Conservation (phyloP, 2,888 invertebrate species). For the Leptinotarsa tumamoca region DNA sequence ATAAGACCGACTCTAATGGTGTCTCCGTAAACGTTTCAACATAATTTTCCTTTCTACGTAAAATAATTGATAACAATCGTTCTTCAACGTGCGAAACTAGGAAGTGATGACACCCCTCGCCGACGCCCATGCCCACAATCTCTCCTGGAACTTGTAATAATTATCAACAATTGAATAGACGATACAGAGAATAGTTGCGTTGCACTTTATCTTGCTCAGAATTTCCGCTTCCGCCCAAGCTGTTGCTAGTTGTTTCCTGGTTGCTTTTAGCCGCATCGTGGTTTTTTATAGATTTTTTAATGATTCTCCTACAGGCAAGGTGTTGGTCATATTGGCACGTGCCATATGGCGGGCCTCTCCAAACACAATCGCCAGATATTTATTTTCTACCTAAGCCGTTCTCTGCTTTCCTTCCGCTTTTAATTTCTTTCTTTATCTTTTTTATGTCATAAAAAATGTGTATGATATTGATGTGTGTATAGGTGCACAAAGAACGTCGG, state of each 20-base stretch:
- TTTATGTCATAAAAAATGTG: constrained; percentile 34
- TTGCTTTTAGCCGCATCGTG: constrained; percentile 38
- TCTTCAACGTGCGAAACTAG: background rate
- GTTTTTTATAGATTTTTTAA: constrained; percentile 36
- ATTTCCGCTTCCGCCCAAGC: constrained; percentile 51
- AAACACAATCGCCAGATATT: constrained; percentile 26
- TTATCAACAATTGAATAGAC: constrained; percentile 23
- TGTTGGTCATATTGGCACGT: constrained; percentile 43
- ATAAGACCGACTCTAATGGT: no score
- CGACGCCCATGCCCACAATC: constrained; percentile 17
- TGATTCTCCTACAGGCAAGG: constrained; percentile 37
- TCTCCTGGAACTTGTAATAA: constrained; percentile 13
- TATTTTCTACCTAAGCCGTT: constrained; percentile 38
- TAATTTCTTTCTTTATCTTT: constrained; percentile 40
- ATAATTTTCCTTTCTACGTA: no score
- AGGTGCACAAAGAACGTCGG: constrained; percentile 32
- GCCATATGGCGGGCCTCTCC: constrained; percentile 38
- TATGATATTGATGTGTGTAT: constrained; percentile 34
- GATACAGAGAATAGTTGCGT: constrained; percentile 35
- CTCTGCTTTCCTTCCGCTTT: constrained; percentile 39
- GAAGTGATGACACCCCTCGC: background rate
- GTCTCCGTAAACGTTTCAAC: no score
- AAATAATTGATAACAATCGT: no score
- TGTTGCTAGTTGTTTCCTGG: constrained; percentile 46
- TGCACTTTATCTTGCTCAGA: constrained; percentile 35